Percentiles rank a stretch among this genome's conserved stretches.
These are phyloP conservation scores for Drosophila hamatofila DNA, from an alignment of 2,888 invertebrate species.

Conservation along the genomic window DNA sequence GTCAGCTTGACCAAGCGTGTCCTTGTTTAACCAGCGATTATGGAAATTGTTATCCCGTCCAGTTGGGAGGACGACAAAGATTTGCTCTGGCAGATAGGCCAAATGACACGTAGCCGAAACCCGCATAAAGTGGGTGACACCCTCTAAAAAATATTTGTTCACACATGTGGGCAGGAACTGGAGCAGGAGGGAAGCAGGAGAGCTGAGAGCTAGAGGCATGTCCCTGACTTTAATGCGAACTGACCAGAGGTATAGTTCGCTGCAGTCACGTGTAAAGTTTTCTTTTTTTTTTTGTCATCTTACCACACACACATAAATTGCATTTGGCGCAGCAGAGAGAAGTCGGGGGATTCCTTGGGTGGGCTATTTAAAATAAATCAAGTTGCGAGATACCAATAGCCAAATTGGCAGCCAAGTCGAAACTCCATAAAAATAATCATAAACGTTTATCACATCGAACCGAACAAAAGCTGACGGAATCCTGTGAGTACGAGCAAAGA, in stretches of 20 bases:
- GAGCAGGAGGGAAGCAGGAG: slow-evolving; percentile 5
- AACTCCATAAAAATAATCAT: slow-evolving; percentile 77
- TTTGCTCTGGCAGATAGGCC: slow-evolving; percentile 69
- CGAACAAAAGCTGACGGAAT: slow-evolving; percentile 34
- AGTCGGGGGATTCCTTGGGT: not conserved
- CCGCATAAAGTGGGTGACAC: slow-evolving; percentile 69
- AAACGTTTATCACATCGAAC: slow-evolving; percentile 71
- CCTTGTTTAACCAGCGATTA: slow-evolving; percentile 80
- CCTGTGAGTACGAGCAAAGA: slow-evolving; percentile 1
- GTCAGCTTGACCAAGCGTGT: slow-evolving; percentile 66
- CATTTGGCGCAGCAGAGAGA: slow-evolving; percentile 33
- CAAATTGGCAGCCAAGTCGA: slow-evolving; percentile 70
- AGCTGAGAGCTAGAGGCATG: slow-evolving; percentile 8
- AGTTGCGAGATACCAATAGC: slow-evolving; percentile 60
- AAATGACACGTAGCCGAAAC: slow-evolving; percentile 76
- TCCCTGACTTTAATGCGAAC: slow-evolving; percentile 49
- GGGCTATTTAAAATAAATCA: slow-evolving; percentile 76
- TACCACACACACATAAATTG: slow-evolving; percentile 59
- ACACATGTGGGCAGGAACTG: slow-evolving; percentile 63
- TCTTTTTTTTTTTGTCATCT: slow-evolving; percentile 22
- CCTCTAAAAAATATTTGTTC: slow-evolving; percentile 80
- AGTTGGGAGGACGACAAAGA: slow-evolving; percentile 45
- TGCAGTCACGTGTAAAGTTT: slow-evolving; percentile 73
- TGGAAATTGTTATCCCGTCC: slow-evolving; percentile 69
- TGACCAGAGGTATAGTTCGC: slow-evolving; percentile 49